phyloP scores from a whole-genome alignment of 2,888 invertebrate species.

The Volucella bombylans region DNA sequence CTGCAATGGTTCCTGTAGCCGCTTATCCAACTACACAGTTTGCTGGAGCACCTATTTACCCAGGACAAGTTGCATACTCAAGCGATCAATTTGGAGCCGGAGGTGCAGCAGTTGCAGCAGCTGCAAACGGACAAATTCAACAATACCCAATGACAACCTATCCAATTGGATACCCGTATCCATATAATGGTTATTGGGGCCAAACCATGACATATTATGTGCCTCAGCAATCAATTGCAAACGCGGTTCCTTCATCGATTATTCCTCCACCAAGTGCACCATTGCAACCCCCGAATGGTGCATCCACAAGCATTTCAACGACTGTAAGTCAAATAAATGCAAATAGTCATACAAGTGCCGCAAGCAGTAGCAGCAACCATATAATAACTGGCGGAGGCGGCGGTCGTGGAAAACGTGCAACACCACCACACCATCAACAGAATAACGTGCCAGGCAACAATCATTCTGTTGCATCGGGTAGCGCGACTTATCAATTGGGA shows the following conservation, averaged over 20 bases:
- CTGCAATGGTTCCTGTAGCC: constrained; percentile 81
- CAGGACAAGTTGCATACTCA: constrained; percentile 82
- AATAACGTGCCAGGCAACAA: constrained; percentile 73
- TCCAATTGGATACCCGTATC: constrained; percentile 82
- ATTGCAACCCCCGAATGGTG: constrained; percentile 75
- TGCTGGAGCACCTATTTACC: constrained; percentile 81
- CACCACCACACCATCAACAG: constrained; percentile 76
- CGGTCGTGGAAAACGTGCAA: constrained; percentile 79
- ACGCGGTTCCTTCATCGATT: constrained; percentile 79
- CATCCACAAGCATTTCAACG: constrained; percentile 74
- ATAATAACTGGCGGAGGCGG: constrained; percentile 74
- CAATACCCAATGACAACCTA: constrained; percentile 82
- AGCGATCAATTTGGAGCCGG: constrained; percentile 80
- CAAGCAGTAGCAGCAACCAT: constrained; percentile 76
- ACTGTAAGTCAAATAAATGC: constrained; percentile 69
- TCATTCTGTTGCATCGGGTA: constrained; percentile 66
- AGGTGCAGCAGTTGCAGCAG: constrained; percentile 74
- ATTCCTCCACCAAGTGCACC: constrained; percentile 77
- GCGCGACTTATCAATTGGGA: constrained; percentile 79
- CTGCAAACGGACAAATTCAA: constrained; percentile 79
- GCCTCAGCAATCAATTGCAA: constrained; percentile 79
- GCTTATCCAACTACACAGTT: constrained; percentile 81
- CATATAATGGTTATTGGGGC: constrained; percentile 81
- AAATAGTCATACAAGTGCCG: constrained; percentile 69
- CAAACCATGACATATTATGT: constrained; percentile 82